Base-by-base conservation (phyloP, 2,113 vertebrate genomes). In the Eulemur rufifrons region DNA sequence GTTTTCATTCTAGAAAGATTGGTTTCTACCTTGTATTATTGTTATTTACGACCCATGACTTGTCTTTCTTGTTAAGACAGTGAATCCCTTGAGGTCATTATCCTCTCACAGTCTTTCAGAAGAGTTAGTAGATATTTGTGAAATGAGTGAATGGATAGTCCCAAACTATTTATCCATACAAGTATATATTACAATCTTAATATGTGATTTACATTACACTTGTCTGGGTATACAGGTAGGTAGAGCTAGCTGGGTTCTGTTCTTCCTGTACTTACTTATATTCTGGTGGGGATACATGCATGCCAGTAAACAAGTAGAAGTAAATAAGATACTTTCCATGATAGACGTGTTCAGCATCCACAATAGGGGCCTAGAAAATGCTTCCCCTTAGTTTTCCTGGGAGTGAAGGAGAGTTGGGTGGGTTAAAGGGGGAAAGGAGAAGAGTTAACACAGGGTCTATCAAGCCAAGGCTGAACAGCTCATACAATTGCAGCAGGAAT, bases 1-100 rank as follows among this genome's bases (percentile, higher is more conserved):
- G 25, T 83, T 92, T 96, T 95, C 71, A 76, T 37, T 84, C 69
- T 56, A 69, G 50, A 94, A 95, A 80, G 68, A 39, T 42, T 92
- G 23, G 32, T 84, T 80, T 84, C 50, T 95, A 63, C 64, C 29
- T 73, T 81, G 6, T 94, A 86, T 92, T 86, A 81, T 50, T 93
- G 13, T 83, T 73, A 78, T 82, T 94, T 87, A 83, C 84, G 76
- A 94, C 32, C n/a, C 27, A 68, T 0, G 4, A 66, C 63, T 73
- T 66, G 3, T 78, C 74, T 87, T 73, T 92, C 76, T 34, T 91
- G 42, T 88, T 91, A 80, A 86, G 82, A 92, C 54, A 84, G 64
- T 37, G 18, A 95, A 81, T 94, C 85, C 56, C 42, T 74, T 80
- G 37, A 91, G 64, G 56, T 68, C 39, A 54, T 88, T 87, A 91